These are phyloP conservation scores for Vireo altiloquus DNA, from an alignment of 2,113 vertebrate species.

Conservation along the genomic window DNA sequence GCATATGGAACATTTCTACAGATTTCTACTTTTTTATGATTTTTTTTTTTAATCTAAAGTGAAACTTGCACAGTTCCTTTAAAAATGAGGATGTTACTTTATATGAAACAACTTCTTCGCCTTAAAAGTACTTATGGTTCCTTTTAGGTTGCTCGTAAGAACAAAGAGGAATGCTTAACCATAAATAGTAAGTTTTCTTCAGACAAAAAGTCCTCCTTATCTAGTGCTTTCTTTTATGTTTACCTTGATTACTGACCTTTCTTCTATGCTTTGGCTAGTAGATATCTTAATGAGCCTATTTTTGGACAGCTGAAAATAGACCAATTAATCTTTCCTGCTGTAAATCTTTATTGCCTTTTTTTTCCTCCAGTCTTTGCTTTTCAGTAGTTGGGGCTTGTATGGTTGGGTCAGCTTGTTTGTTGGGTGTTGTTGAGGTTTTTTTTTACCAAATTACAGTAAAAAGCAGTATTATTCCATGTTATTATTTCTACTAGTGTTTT, in stretches of 20 bases:
- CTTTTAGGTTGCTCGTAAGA: background rate
- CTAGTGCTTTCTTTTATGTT: background rate
- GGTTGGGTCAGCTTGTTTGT: background rate
- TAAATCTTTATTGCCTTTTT: background rate
- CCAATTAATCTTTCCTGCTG: background rate
- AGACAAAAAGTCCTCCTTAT: background rate
- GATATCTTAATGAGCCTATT: background rate
- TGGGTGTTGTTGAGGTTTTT: background rate
- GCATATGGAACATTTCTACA: background rate
- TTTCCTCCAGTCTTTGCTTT: background rate
- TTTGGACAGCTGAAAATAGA: background rate
- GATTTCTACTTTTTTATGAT: background rate
- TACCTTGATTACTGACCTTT: background rate
- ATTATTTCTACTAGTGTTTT: background rate
- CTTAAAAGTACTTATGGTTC: background rate
- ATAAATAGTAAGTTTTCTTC: background rate
- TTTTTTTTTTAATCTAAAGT: background rate
- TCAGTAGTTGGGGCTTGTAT: background rate
- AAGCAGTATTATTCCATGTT: background rate
- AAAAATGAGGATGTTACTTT: constrained; percentile 7
- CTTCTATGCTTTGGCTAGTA: background rate
- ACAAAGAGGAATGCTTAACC: background rate
- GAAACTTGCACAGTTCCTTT: background rate
- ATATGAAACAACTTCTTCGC: background rate
- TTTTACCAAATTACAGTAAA: background rate